phyloP scores from a whole-genome alignment of 2,888 invertebrate species.

The Apoda limacodes region DNA sequence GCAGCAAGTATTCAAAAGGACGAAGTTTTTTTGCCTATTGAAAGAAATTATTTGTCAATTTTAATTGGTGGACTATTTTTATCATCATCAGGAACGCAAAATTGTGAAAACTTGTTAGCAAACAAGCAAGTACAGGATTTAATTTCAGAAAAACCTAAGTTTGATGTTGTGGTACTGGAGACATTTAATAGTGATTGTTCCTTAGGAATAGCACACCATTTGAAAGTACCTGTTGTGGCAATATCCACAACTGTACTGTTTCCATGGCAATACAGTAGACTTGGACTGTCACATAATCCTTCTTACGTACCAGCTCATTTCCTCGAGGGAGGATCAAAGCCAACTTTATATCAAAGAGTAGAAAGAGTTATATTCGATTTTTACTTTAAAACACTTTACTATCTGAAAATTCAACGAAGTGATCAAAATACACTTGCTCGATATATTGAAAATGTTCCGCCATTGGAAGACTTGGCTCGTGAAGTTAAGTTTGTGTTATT shows the following conservation, averaged over 20 bases:
- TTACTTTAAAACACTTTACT: slow-evolving; percentile 33
- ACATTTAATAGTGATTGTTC: slow-evolving; percentile 80
- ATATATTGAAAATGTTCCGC: slow-evolving; percentile 62
- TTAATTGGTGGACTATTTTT: slow-evolving; percentile 27
- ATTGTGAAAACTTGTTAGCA: slow-evolving; percentile 43
- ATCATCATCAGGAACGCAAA: slow-evolving; percentile 28
- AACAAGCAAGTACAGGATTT: slow-evolving; percentile 44
- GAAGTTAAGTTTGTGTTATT: slow-evolving; percentile 68
- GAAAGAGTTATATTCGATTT: slow-evolving; percentile 43
- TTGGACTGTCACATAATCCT: slow-evolving; percentile 70
- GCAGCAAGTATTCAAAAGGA: slow-evolving; percentile 30
- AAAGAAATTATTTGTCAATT: slow-evolving; percentile 30
- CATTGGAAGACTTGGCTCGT: slow-evolving; percentile 62
- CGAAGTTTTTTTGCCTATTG: slow-evolving; percentile 29
- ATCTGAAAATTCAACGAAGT: slow-evolving; percentile 30
- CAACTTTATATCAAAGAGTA: slow-evolving; percentile 42
- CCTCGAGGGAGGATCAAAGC: slow-evolving; percentile 50
- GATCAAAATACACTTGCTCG: slow-evolving; percentile 43
- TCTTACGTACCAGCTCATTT: slow-evolving; percentile 68
- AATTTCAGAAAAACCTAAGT: slow-evolving; percentile 56
- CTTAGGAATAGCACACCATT: slow-evolving; percentile 73
- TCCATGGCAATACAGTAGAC: slow-evolving; percentile 71
- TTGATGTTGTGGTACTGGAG: slow-evolving; percentile 77
- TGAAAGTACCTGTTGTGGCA: slow-evolving; percentile 71
- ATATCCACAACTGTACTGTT: slow-evolving; percentile 70